Conservation (phyloP, 1,140 invertebrate genomes). For the Dinothrombium tinctorium region DNA sequence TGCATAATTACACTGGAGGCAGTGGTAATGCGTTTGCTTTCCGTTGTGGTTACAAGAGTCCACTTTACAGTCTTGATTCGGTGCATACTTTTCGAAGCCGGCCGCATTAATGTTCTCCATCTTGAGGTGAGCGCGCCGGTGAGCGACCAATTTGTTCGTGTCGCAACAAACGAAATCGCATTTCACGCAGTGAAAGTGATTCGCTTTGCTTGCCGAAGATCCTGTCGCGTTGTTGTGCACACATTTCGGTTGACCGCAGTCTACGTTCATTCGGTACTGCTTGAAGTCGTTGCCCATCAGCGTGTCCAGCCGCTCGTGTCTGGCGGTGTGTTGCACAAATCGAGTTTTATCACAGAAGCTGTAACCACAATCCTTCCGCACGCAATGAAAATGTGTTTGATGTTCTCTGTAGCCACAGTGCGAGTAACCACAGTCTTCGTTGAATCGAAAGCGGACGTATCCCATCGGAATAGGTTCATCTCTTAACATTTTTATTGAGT, state of each 20-base stretch:
- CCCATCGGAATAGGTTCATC: conserved; percentile 82
- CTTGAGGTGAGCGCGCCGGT: conserved; percentile 70
- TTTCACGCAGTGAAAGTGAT: conserved; percentile 87
- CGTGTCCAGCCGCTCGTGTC: conserved; percentile 76
- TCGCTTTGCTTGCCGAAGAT: conserved; percentile 66
- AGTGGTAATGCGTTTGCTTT: conserved; percentile 92
- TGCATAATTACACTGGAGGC: conserved; percentile 69
- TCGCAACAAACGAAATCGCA: conserved; percentile 89
- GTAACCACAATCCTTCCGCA: conserved; percentile 70
- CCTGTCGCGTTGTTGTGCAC: conserved; percentile 38
- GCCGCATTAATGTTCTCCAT: conserved; percentile 77
- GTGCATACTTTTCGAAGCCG: conserved; percentile 78
- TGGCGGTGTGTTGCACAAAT: conserved; percentile 67
- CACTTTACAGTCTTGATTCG: conserved; percentile 32
- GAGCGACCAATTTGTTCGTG: conserved; percentile 88
- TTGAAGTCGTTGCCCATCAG: conserved; percentile 88
- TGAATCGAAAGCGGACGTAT: conserved; percentile 69
- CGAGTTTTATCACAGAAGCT: conserved; percentile 90
- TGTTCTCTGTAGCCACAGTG: conserved; percentile 79
- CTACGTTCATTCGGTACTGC: conserved; percentile 71
- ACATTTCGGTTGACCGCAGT: conserved; percentile 59
- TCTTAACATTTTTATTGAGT: conserved; percentile 33
- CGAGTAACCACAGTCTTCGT: conserved; percentile 74
- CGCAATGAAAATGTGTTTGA: conserved; percentile 89
- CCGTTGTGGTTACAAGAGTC: conserved; percentile 65